Percentiles rank a stretch among this genome's conserved stretches.
Evolutionary conservation across 2,113 vertebrate genomes (phyloP).

Genomic region (Lonchura striata): DNA sequence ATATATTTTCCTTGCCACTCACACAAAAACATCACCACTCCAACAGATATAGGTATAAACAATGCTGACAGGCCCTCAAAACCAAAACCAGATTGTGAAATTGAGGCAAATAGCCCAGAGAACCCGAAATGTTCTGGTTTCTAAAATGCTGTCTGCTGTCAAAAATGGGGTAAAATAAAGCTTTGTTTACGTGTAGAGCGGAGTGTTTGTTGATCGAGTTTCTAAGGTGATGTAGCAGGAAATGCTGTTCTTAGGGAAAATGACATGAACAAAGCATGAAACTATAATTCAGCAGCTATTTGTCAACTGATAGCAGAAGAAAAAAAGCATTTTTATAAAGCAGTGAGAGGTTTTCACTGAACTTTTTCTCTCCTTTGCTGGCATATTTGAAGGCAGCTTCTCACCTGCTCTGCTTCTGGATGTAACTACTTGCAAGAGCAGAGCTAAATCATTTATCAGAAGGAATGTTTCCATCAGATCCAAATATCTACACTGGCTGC

Average conservation of each 20-base stretch:
- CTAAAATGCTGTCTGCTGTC: conserved; percentile 11
- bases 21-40: background rate
- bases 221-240: conserved; percentile 66
- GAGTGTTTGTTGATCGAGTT: conserved; percentile 63
- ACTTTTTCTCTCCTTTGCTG: background rate
- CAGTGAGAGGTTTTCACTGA: background rate
- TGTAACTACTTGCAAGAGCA: background rate
- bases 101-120: conserved; percentile 19
- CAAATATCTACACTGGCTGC: background rate
- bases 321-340: background rate
- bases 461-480: background rate
- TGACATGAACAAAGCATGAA: conserved; percentile 25
- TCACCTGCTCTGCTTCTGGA: background rate
- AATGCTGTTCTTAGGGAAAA: conserved; percentile 41
- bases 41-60: conserved; percentile 2
- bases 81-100: conserved; percentile 32
- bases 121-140: conserved; percentile 8
- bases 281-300: conserved; percentile 37
- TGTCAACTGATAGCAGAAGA: background rate
- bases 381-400: background rate
- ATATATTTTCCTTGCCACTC: conserved; percentile 6
- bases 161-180: conserved; percentile 48
- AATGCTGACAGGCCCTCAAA: conserved; percentile 43
- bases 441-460: background rate
- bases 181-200: conserved; percentile 16